These are phyloP conservation scores for Charadrius vociferus DNA, from an alignment of 2,113 vertebrate species.

Conservation along the genomic window DNA sequence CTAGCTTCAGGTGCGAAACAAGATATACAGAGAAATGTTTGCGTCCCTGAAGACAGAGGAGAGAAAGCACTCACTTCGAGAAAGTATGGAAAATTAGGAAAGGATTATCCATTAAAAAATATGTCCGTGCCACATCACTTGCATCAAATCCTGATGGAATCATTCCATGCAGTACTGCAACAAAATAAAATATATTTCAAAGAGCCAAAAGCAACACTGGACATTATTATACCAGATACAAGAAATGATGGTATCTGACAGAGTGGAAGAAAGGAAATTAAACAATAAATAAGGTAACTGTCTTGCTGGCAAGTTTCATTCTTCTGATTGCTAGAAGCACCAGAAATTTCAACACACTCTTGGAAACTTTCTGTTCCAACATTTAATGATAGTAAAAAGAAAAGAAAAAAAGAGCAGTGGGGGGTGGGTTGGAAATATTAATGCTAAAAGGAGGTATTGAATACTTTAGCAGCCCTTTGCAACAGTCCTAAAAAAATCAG, in stretches of 20 bases:
- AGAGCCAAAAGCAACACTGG: conserved; percentile 55
- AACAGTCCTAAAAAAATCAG: background rate
- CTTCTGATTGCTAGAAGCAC: background rate
- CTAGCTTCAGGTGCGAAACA: conserved; percentile 52
- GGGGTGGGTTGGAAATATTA: conserved; percentile 27
- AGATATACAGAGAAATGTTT: conserved; percentile 36
- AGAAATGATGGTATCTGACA: conserved; percentile 9
- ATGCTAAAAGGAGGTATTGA: conserved; percentile 27
- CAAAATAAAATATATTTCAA: conserved; percentile 38
- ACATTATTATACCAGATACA: conserved; percentile 60
- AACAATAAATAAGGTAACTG: conserved; percentile 52
- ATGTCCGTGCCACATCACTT: background rate
- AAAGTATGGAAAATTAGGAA: conserved; percentile 55
- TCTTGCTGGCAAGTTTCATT: conserved; percentile 20
- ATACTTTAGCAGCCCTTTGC: conserved; percentile 50
- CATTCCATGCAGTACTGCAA: background rate
- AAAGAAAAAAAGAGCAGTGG: background rate
- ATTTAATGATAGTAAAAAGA: conserved; percentile 38
- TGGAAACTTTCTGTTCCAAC: conserved; percentile 53
- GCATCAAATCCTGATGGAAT: conserved; percentile 1
- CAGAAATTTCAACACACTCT: background rate
- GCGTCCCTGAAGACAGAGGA: conserved; percentile 6
- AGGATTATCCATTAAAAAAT: conserved; percentile 56
- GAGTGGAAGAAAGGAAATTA: conserved; percentile 64
- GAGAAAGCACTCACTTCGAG: background rate